Base-by-base conservation (phyloP, 2,113 vertebrate genomes). In the Stomatorhinus ivindoensis region DNA sequence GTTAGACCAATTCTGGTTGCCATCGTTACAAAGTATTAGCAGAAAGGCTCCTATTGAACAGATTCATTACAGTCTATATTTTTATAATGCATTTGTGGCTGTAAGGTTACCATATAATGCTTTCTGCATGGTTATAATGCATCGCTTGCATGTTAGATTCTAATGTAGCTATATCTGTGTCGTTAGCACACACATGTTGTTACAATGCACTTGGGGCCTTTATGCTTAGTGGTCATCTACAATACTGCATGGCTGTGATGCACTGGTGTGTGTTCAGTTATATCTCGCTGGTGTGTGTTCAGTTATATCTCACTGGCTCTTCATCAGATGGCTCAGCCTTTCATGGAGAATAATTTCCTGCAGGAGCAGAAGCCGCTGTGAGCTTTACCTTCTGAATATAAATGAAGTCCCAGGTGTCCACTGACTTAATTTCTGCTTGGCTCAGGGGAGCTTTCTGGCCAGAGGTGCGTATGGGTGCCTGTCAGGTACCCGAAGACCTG, bases 391-490 rank as follows among this genome's bases (percentile, higher is more conserved):
- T 47, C 82, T 84, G 82, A 84, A 84, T 84, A 47, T 47, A 46
- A 84, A 84, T 46, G 47, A 47, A 84, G 82, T 46, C 82, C 39
- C 82, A 84, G 39, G 82, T 84, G 82, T 84, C 82, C 82, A 84
- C 19, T 47, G 82, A 84, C 82, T 84, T 44, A 47, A 84, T 84
- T 47, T 46, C 42, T 47, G 82, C 42, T 47, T 9, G 39, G 44
- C 39, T 84, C 82, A 84, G 82, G 44, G 82, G 35, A 84, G 82
- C 17, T 11, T 47, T 47, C 82, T n/a, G 24, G 39, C 82, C 82
- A 84, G 39, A 47, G 39, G 82, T 8, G 39, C 19, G 44, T 21
- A n/a, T 42, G 47, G 82, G 39, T 84, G 82, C 82, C 39, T 47
- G 82, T 84, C 82, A 84, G 55, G 19, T 13, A 27, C 82, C 19